Evolutionary conservation across 2,113 vertebrate species (phyloP).

Genomic region (Labrus mixtus): DNA sequence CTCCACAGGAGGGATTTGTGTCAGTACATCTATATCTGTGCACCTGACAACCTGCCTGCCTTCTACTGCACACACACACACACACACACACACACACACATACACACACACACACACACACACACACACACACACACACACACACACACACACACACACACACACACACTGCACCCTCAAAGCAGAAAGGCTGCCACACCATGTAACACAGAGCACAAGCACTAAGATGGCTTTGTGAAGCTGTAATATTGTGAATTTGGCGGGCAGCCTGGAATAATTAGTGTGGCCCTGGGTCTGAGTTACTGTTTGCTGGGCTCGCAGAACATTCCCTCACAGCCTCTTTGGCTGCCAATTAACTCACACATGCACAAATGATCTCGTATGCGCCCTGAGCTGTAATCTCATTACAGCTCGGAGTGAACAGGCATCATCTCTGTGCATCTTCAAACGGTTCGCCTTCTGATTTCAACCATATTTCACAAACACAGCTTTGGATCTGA

Average conservation of each 20-base stretch:
- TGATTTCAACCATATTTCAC: conserved; percentile 53
- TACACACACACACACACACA: no score
- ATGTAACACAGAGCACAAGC: conserved; percentile 34
- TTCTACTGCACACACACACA: neutral
- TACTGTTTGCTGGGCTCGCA: conserved; percentile 71
- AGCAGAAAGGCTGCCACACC: conserved; percentile 25
- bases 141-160: no score
- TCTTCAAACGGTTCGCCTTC: conserved; percentile 48
- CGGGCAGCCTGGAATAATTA: conserved; percentile 76
- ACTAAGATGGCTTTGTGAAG: conserved; percentile 51
- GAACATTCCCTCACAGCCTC: conserved; percentile 71
- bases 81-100: no score
- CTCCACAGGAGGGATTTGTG: neutral
- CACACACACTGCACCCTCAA: neutral
- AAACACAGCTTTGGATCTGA: conserved; percentile 37
- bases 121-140: no score
- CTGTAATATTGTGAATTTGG: conserved; percentile 72
- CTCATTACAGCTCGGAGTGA: conserved; percentile 59
- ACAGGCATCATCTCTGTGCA: conserved; percentile 48
- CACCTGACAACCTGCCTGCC: conserved; percentile 17
- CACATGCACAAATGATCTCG: conserved; percentile 68
- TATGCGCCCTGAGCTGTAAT: conserved; percentile 66
- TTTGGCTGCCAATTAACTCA: conserved; percentile 79
- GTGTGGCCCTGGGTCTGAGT: conserved; percentile 74
- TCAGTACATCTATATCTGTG: neutral